phyloP scores from a whole-genome alignment of 2,797 vertebrate species.

The Smutsia gigantea region DNA sequence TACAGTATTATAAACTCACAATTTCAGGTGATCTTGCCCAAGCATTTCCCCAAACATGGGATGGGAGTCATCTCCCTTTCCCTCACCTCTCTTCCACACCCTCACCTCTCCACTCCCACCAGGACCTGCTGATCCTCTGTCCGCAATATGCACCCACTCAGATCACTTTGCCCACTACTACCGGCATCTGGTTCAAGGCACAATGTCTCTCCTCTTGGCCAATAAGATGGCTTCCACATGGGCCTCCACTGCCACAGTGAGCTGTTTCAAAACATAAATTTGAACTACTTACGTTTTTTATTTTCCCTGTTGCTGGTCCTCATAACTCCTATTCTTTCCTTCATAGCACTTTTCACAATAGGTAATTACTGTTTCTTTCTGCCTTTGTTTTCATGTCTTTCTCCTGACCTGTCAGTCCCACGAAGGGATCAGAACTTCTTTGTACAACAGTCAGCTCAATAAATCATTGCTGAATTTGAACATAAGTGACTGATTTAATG shows the following conservation, averaged over 20 bases:
- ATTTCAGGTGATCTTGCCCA: background rate
- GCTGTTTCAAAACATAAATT: background rate
- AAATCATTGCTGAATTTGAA: background rate
- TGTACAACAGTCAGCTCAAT: rapidly evolving
- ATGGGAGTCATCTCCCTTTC: background rate
- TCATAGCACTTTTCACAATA: rapidly evolving
- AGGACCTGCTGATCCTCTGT: background rate
- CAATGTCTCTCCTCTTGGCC: background rate
- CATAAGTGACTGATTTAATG: background rate
- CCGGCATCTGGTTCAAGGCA: background rate
- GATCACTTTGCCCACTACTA: background rate
- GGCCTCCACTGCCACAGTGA: background rate
- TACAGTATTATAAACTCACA: background rate
- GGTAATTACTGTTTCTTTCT: background rate
- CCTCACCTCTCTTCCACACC: background rate
- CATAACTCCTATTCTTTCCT: background rate
- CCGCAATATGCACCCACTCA: background rate
- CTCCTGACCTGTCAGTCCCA: background rate
- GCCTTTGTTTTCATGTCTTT: background rate
- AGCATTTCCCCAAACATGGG: background rate
- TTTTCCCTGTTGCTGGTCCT: background rate
- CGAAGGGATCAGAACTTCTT: background rate
- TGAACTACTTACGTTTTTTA: background rate
- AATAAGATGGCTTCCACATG: background rate
- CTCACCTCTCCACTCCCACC: background rate